A percentile compares a stretch with the other conserved stretches of the same genome.
phyloP scores from a whole-genome alignment of 1,140 invertebrate species.

The Ceratina australensis region DNA sequence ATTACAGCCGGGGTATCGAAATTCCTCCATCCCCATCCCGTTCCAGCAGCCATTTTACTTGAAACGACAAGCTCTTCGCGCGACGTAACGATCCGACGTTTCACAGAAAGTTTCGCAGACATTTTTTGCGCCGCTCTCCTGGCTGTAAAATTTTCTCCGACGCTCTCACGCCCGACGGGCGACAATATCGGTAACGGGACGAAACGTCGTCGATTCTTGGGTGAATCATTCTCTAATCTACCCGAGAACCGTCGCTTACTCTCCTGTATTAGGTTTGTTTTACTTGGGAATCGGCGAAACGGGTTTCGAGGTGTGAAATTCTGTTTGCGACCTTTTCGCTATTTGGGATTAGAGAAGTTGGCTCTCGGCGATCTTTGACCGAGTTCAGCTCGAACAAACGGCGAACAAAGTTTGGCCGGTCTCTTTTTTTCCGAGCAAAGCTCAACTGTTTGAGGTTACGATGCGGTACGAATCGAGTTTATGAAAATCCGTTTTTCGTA shows the following conservation, averaged over 20 bases:
- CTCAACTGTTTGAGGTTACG: neutral
- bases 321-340: neutral
- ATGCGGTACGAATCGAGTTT: neutral
- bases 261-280: neutral
- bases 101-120: constrained; percentile 24
- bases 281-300: neutral
- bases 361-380: neutral
- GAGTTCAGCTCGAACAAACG: neutral
- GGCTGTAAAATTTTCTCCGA: neutral
- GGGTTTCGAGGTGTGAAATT: constrained; percentile 15
- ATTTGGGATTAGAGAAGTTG: neutral
- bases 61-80: constrained; percentile 41
- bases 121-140: constrained; percentile 9
- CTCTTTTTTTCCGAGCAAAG: neutral
- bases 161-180: neutral
- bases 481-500: neutral
- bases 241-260: too few species aligned
- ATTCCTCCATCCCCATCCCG: constrained; percentile 5
- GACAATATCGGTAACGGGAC: too few species aligned
- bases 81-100: constrained; percentile 48
- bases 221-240: too few species aligned
- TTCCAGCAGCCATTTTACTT: constrained; percentile 24
- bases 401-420: neutral
- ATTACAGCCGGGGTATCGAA: constrained; percentile 59
- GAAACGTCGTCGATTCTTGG: too few species aligned